Base-by-base conservation (phyloP, 2,888 invertebrate species). In the Macrophya annulata region DNA sequence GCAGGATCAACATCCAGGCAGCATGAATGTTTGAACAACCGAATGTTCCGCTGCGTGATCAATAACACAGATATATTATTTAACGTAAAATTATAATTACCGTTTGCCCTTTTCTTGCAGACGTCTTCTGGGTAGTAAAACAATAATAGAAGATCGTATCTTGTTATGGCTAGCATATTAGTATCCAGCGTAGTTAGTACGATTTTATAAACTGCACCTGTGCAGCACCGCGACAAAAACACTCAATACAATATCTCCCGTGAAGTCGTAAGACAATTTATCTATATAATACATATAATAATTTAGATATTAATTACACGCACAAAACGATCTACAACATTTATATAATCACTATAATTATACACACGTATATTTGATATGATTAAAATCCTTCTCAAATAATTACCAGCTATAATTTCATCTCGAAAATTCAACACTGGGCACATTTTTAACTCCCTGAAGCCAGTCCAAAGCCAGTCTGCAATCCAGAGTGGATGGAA, bases 141-240 rank as follows among this genome's bases (percentile, higher is more conserved):
- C 21, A 81, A 62, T 81, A 81, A 81, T 21, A 81, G 62, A 25
- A 68, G 37, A 40, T 37, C 25, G 62, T 51, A 62, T 62, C 59
- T 40, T 25, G 59, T 59, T 62, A 62, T 62, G 81, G 59, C 81
- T 81, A 81, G 59, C 81, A 81, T 81, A 76, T 51, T 76, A 74
- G 74, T 74, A 31, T 51, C 43, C 51, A 76, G 51, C 15, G 3
- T 48, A n/a, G 25, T 3, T 51, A 76, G 21, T 31, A 51, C 12
- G 76, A 76, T 51, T 51, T 48, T 3, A 51, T 76, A 76, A 1
- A 31, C 31, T 31, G 31, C 76, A 76, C 76, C 76, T 51, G 51
- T 21, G n/a, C 48, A 45, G 31, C 12, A 45, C 43, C 21, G 17
- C 21, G 45, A 31, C 31, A 31, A 31, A 31, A 31, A 31, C 31